These are phyloP conservation scores for Haliclystus octoradiatus DNA, from an alignment of 30 jellyfish, hydroid and myxozoan genomes.

Conservation along the genomic window DNA sequence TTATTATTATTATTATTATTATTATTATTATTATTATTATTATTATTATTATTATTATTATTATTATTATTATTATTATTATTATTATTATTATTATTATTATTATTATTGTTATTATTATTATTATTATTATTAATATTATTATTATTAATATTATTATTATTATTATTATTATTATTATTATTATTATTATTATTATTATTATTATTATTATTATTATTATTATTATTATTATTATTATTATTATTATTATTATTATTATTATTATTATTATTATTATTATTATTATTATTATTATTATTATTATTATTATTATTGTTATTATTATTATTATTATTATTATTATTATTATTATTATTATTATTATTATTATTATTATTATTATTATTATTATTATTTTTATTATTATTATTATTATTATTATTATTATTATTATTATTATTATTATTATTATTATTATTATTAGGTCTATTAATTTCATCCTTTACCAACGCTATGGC, in stretches of 20 bases:
- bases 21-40: not conserved
- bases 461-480: not conserved
- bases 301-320: not conserved
- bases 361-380: not conserved
- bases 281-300: not conserved
- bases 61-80: not conserved
- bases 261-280: too few relatives aligned
- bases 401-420: not conserved
- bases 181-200: too few relatives aligned
- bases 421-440: not conserved
- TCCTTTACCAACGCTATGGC: too few relatives aligned
- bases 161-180: too few relatives aligned
- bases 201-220: too few relatives aligned
- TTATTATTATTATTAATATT: not conserved
- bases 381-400: not conserved
- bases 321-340: not conserved
- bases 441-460: not conserved
- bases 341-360: not conserved
- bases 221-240: too few relatives aligned
- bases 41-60: not conserved
- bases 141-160: not conserved
- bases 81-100: not conserved
- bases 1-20: not conserved
- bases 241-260: too few relatives aligned
- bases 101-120: not conserved